A percentile compares a stretch with the other conserved stretches of the same genome.
phyloP scores from a whole-genome alignment of 2,113 vertebrate genomes.

The Raja brachyura region DNA sequence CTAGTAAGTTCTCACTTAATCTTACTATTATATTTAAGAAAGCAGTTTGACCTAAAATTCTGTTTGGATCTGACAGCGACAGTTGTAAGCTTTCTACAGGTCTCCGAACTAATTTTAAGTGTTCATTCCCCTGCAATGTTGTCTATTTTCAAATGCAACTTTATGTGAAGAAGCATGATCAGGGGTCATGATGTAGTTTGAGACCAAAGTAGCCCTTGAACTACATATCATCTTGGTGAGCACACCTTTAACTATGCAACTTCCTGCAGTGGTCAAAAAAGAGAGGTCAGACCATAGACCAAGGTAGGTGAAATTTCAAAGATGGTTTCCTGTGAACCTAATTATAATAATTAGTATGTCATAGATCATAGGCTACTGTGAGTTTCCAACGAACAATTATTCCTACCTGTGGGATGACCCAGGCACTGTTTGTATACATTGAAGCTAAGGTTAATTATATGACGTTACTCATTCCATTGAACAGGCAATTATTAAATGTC shows the following conservation, averaged over 20 bases:
- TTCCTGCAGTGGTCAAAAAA: background rate
- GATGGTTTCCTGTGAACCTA: background rate
- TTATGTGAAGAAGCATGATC: background rate
- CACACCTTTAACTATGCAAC: background rate
- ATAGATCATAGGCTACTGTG: background rate
- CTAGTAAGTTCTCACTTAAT: no score
- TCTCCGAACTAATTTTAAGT: background rate
- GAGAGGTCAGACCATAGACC: background rate
- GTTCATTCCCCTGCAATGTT: background rate
- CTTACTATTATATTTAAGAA: background rate
- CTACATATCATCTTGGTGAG: background rate
- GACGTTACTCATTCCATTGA: background rate
- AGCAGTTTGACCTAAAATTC: background rate
- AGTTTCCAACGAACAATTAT: background rate
- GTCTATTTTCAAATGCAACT: background rate
- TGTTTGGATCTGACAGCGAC: background rate
- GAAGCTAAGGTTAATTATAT: background rate
- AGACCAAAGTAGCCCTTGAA: background rate
- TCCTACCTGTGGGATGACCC: background rate
- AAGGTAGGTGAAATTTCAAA: conserved; percentile 24
- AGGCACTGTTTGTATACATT: background rate
- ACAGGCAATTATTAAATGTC: background rate
- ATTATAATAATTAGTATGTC: background rate
- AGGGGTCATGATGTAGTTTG: background rate
- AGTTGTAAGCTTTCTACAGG: background rate